These are phyloP conservation scores for Sphaeridia pumilis DNA, from an alignment of 2,888 invertebrate genomes.

Conservation along the genomic window DNA sequence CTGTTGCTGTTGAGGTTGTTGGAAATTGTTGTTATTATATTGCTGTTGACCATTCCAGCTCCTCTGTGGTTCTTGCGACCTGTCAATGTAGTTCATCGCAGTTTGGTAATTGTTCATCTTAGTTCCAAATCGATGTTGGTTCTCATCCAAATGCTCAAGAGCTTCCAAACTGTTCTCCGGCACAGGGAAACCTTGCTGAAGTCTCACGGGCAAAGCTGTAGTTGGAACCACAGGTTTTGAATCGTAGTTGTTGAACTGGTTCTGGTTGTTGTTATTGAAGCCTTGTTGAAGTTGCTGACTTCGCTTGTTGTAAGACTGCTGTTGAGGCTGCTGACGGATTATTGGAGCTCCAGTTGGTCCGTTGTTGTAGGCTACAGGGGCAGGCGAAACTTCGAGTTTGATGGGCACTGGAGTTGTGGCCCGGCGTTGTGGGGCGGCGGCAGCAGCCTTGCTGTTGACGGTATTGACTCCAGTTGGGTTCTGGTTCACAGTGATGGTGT, in stretches of 20 bases:
- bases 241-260: neutral
- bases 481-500: constrained; percentile 7
- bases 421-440: neutral
- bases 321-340: too few relatives aligned
- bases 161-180: constrained; percentile 7
- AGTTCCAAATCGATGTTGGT: constrained; percentile 2
- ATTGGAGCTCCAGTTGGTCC: neutral
- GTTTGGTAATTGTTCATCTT: constrained; percentile 12
- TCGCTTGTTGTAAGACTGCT: constrained; percentile 9
- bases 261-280: constrained; percentile 2
- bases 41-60: too few relatives aligned
- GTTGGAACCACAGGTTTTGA: neutral
- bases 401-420: constrained; percentile 6
- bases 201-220: constrained; percentile 2
- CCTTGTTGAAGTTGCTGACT: constrained; percentile 1
- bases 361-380: neutral
- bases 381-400: constrained; percentile 2
- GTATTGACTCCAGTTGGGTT: neutral
- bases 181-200: constrained; percentile 8
- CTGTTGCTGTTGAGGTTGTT: neutral
- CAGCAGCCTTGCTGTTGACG: too few relatives aligned
- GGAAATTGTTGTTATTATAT: neutral
- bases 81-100: constrained; percentile 5
- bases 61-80: too few relatives aligned
- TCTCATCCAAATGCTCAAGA: neutral